Conservation (phyloP, 2,888 invertebrate genomes). For the Drosophila atroscutellata region DNA sequence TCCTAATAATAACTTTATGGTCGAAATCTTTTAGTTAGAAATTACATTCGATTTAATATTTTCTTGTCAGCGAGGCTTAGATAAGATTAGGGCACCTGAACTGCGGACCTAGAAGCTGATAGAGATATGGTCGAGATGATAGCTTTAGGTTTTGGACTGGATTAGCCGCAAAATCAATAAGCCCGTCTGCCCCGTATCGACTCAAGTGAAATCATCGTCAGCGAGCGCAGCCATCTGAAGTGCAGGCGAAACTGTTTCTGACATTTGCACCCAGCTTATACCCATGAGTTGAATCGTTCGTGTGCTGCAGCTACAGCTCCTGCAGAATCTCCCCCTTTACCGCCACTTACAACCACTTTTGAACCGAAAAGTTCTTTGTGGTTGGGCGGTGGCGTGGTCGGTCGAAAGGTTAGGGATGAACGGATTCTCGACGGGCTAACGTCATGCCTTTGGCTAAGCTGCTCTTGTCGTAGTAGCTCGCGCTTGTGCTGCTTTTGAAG, state of each 20-base stretch:
- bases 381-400: slow-evolving; percentile 47
- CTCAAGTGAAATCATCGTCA: slow-evolving; percentile 36
- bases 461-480: not conserved
- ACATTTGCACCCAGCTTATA: slow-evolving; percentile 56
- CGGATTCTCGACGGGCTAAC: slow-evolving; percentile 56
- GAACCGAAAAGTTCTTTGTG: slow-evolving; percentile 75
- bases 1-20: not conserved
- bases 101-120: not conserved
- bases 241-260: slow-evolving; percentile 71
- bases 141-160: slow-evolving; percentile 6
- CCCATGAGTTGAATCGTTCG: slow-evolving; percentile 25
- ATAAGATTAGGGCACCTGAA: not conserved
- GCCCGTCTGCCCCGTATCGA: slow-evolving; percentile 18
- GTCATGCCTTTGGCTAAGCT: slow-evolving; percentile 11
- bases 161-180: slow-evolving; percentile 37
- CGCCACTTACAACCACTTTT: slow-evolving; percentile 71
- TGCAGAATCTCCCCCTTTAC: not conserved
- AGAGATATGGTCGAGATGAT: not conserved
- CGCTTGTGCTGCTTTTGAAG: slow-evolving; percentile 58
- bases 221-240: slow-evolving; percentile 62
- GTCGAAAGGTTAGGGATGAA: slow-evolving; percentile 14
- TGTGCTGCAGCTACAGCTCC: slow-evolving; percentile 2
- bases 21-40: too few species aligned
- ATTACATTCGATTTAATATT: not conserved
- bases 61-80: not conserved